Conservation (phyloP, 2,888 invertebrate genomes). For the Eugnorisma glareosa region DNA sequence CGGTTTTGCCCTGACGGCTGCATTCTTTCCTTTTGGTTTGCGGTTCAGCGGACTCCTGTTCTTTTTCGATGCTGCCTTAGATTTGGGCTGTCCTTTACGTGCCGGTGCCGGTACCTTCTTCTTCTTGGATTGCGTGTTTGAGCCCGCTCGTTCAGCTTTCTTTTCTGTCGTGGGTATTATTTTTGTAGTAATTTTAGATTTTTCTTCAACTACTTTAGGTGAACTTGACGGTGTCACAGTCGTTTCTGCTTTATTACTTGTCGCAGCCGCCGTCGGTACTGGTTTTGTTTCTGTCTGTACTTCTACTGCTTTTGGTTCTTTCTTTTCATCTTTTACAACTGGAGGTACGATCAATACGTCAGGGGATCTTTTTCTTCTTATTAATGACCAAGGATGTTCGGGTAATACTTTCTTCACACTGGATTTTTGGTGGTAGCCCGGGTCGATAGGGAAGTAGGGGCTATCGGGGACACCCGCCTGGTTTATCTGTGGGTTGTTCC, state of each 20-base stretch:
- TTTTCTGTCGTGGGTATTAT: background rate
- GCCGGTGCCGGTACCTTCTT: background rate
- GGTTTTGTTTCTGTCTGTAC: background rate
- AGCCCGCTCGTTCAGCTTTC: background rate
- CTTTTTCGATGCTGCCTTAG: background rate
- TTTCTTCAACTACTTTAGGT: constrained; percentile 11
- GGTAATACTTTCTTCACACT: constrained; percentile 78
- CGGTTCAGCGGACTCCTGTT: background rate
- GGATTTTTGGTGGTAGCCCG: constrained; percentile 63
- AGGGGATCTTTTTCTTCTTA: constrained; percentile 71
- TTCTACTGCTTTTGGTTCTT: constrained; percentile 30
- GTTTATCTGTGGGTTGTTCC: background rate
- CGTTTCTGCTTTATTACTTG: background rate
- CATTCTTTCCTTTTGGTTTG: constrained; percentile 14
- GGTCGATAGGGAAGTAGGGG: constrained; percentile 72
- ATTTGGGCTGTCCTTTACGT: background rate
- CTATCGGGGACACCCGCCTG: constrained; percentile 71
- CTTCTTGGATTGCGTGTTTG: background rate
- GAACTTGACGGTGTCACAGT: background rate
- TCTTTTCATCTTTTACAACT: constrained; percentile 8
- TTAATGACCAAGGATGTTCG: constrained; percentile 61
- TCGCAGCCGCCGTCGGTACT: background rate
- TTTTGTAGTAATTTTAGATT: background rate
- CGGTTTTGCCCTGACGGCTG: constrained; percentile 10
- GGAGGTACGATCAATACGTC: constrained; percentile 4